phyloP scores from a whole-genome alignment of 2,797 vertebrate genomes.

The Sarcophilus harrisii region DNA sequence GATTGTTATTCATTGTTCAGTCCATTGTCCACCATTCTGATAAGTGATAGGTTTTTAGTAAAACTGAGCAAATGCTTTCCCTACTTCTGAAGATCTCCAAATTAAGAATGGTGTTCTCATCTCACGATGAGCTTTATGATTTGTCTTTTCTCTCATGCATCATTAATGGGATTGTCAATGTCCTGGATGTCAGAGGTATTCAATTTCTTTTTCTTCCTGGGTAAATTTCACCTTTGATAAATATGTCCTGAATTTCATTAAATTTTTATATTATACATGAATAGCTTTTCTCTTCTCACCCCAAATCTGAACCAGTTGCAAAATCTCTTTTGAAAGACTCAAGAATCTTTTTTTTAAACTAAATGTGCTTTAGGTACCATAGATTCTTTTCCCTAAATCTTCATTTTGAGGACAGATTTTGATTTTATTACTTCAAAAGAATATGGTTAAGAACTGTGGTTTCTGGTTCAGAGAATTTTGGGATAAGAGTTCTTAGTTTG shows the following conservation, averaged over 20 bases:
- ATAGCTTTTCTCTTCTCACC: neutral
- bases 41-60: neutral
- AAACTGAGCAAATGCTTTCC: neutral
- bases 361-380: neutral
- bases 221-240: neutral
- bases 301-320: neutral
- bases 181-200: neutral
- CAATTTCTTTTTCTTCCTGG: neutral
- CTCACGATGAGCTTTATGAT: neutral
- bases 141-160: neutral
- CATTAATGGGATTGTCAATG: fast-evolving
- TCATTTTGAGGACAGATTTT: conserved; percentile 44
- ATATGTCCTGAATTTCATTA: neutral
- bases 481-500: neutral
- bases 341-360: neutral
- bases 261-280: neutral
- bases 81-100: neutral
- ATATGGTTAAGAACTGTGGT: neutral
- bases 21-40: neutral
- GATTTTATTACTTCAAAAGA: neutral
- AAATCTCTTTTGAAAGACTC: neutral
- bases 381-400: neutral
- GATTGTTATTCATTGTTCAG: neutral
- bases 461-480: neutral
- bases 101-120: neutral